A percentile compares a stretch with the other conserved stretches of the same genome.
phyloP scores from a whole-genome alignment of 2,797 vertebrate genomes.

The Antrozous pallidus region DNA sequence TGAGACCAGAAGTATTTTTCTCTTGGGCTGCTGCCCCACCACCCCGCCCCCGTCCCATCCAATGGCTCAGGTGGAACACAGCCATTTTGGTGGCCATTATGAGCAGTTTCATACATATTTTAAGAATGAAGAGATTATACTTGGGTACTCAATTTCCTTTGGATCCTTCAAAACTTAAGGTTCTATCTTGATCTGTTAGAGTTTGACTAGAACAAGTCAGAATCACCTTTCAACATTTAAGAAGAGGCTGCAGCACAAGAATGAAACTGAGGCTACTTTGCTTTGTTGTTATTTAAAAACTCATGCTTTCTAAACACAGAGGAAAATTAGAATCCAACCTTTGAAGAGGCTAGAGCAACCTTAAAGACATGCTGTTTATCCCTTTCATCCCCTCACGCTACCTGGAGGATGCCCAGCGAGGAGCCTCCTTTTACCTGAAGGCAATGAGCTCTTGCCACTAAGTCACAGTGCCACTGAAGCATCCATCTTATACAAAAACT shows the following conservation, averaged over 20 bases:
- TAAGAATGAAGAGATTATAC: neutral
- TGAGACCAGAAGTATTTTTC: neutral
- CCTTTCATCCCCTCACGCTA: neutral
- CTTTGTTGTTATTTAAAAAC: neutral
- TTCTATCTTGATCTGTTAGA: neutral
- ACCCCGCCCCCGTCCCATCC: neutral
- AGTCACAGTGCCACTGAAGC: neutral
- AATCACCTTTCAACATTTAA: neutral
- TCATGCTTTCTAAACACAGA: slow-evolving; percentile 3
- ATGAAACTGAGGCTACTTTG: neutral
- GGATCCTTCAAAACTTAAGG: neutral
- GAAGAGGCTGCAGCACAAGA: neutral
- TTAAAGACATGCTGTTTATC: neutral
- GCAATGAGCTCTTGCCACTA: neutral
- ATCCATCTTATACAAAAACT: too few species aligned
- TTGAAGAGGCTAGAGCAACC: neutral
- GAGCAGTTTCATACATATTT: neutral
- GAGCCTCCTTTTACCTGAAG: neutral
- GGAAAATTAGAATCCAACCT: neutral
- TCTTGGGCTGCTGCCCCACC: neutral
- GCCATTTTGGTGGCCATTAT: neutral
- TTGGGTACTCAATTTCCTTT: neutral
- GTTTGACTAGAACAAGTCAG: neutral
- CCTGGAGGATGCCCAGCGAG: neutral
- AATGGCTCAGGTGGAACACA: neutral